A percentile compares a stretch with the other conserved stretches of the same genome.
Evolutionary conservation across 2,797 vertebrate genomes (phyloP).

Genomic region (Hoplostethus atlanticus): DNA sequence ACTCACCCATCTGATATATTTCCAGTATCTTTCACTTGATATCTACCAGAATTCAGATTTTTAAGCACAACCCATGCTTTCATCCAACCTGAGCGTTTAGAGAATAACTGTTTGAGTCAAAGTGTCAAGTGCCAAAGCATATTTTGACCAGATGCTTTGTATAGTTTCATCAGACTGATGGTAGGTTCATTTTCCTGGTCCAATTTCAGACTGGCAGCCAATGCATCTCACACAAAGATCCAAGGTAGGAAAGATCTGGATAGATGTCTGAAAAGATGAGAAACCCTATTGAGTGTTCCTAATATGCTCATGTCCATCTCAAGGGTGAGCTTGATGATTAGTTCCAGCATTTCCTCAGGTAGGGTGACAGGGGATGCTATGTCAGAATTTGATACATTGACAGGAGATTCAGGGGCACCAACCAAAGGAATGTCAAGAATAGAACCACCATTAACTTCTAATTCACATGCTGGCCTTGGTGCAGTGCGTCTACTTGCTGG

Average conservation of each 20-base stretch:
- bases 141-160: not conserved
- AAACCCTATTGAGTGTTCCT: slow-evolving; percentile 15
- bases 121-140: not conserved
- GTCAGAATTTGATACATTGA: not conserved
- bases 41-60: no score
- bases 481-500: not conserved
- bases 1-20: no score
- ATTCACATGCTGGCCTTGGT: slow-evolving; percentile 1
- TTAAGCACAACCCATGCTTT: no score
- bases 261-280: slow-evolving; percentile 15
- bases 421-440: not conserved
- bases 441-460: slow-evolving; percentile 3
- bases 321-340: slow-evolving; percentile 3
- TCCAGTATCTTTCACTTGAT: no score
- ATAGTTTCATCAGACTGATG: slow-evolving; percentile 1
- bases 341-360: not conserved
- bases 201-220: not conserved
- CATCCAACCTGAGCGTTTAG: no score
- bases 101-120: not conserved
- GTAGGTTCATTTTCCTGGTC: not conserved
- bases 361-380: not conserved
- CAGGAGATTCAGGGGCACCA: not conserved
- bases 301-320: slow-evolving; percentile 9
- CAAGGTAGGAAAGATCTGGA: not conserved
- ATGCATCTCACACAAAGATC: not conserved